Evolutionary conservation across 1,140 invertebrate genomes (phyloP), one percentile per base, ranked within the genome.

Genomic region (Scylla paramamosain): DNA sequence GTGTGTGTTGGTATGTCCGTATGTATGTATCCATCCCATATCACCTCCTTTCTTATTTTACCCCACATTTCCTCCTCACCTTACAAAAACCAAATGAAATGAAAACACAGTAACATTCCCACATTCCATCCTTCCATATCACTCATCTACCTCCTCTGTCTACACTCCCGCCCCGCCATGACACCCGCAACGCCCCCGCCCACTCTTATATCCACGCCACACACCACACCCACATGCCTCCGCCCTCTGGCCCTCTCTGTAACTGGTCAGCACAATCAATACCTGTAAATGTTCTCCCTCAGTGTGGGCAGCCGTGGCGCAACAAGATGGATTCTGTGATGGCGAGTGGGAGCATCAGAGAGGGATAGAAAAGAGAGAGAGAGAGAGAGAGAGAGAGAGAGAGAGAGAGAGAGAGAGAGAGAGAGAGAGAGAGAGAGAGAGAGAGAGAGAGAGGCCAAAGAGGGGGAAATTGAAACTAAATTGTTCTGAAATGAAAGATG

Each of bases 261-360:
- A 77, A 77, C 67, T 77, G 67, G 67, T 77, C 67, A 77, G 20
- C 67, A 77, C 67, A 77, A 77, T 77, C 67, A 77, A 77, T 77
- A 77, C 8, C 10, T 77, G 12, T 77, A 77, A 77, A 77, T 77
- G 67, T 77, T 77, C 67, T 77, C 67, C 8, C 67, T 77, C 67
- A 77, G 12, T 12, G 67, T n/a, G 67, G 25, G 4, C 20, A 20
- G 20, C 1, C 12, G n/a, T 77, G 67, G 67, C 20, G 67, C 12
- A 77, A 77, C 67, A 77, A 77, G 67, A n/a, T 77, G 67, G 67
- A 77, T 77, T 77, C 67, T 77, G 67, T 7, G 67, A 25, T 6
- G 20, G 67, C 12, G 67, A 77, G 67, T 20, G 67, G 20, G 67
- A 77, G 67, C 12, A 20, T 0, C 12, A 59, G 52, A 12, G 52